Conservation (phyloP, 2,797 vertebrate genomes). For the Phoebastria nigripes region DNA sequence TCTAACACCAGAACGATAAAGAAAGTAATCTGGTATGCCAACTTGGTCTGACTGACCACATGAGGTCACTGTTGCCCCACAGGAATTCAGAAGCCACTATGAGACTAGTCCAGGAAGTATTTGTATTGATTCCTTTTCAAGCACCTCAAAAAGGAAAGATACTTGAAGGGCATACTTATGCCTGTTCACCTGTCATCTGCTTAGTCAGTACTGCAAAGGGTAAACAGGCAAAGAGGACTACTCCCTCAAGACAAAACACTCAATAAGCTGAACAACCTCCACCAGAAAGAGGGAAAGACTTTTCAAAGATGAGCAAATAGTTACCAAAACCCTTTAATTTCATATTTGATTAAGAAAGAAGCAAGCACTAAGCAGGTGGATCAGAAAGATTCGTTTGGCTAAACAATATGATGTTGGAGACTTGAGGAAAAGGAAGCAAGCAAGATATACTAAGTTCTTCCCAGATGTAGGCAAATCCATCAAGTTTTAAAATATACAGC, state of each 20-base stretch:
- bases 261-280: background rate
- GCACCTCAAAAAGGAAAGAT: background rate
- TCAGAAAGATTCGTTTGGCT: background rate
- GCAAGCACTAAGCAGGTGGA: background rate
- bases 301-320: background rate
- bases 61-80: conserved; percentile 47
- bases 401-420: background rate
- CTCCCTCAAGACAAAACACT: background rate
- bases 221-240: background rate
- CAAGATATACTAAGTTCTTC: background rate
- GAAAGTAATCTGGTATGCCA: background rate
- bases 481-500: background rate
- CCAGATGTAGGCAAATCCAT: background rate
- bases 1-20: background rate
- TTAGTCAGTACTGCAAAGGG: background rate
- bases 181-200: background rate
- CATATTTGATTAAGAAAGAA: background rate
- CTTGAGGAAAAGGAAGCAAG: background rate
- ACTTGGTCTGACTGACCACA: conserved; percentile 3
- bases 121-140: background rate
- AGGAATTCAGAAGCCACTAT: background rate
- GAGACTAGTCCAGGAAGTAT: background rate
- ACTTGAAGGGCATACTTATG: background rate
- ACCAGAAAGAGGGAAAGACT: background rate
- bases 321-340: background rate